These are phyloP conservation scores for Drosophila conformis DNA, from an alignment of 2,888 invertebrate genomes.

Conservation along the genomic window DNA sequence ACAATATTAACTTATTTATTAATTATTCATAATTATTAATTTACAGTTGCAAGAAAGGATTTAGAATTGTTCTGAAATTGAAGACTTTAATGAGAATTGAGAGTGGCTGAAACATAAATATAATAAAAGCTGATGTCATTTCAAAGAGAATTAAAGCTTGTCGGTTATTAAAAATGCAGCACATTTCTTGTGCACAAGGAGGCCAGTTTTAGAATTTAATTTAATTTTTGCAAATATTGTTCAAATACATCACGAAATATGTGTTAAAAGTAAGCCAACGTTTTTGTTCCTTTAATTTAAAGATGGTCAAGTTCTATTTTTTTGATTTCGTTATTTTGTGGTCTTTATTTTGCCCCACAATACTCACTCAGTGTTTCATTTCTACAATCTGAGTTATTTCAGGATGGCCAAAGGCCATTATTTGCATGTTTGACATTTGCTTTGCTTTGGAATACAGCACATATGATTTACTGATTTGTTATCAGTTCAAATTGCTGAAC, in stretches of 20 bases:
- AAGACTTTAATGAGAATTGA: too few relatives aligned
- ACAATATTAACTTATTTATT: not conserved
- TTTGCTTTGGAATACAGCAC: not conserved
- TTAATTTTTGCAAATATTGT: not conserved
- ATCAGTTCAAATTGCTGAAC: not conserved
- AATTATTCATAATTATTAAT: too few relatives aligned
- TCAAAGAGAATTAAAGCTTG: too few relatives aligned
- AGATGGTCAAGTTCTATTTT: not conserved
- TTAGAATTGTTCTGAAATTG: too few relatives aligned
- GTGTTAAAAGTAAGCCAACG: not conserved
- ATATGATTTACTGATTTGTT: not conserved
- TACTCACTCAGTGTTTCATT: not conserved
- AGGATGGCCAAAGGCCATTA: not conserved
- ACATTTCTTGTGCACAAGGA: too few relatives aligned
- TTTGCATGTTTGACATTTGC: not conserved
- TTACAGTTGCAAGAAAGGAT: too few relatives aligned
- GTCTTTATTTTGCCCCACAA: not conserved
- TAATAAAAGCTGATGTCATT: too few relatives aligned
- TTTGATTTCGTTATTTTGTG: too few relatives aligned
- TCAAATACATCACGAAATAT: not conserved
- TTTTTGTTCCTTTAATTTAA: not conserved
- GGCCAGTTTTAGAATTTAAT: not conserved
- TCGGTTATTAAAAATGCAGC: too few relatives aligned
- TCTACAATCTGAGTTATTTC: not conserved
- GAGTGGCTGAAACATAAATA: too few relatives aligned